Evolutionary conservation across 2,797 vertebrate species (phyloP), one percentile per base, ranked within the genome.

Genomic region (Pagetopsis macropterus): DNA sequence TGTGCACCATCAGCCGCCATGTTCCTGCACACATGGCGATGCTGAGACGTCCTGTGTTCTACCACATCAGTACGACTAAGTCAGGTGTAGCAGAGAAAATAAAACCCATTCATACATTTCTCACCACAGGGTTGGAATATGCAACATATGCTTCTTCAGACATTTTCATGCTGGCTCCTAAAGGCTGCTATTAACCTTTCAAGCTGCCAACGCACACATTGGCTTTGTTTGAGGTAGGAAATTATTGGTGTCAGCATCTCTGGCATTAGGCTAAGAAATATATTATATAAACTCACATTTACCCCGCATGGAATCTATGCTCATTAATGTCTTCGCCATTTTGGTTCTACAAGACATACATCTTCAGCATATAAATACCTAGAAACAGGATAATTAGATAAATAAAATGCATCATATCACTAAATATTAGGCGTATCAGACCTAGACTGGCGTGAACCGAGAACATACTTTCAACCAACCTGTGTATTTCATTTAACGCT

Each of bases 211-310:
- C 40, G 15, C 56, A 74, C 72, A 85, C 78, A 73, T n/a, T 62
- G 64, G 11, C 75, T 83, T 83, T 84, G 84, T 45, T 60, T 62
- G 43, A 72, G 71, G 52, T 54, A 72, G 70, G 58, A 84, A 85
- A 87, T 46, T 19, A 81, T 81, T 41, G n/a, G 63, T 73, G 81
- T 90, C 85, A 88, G 83, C 82, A 75, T 80, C 71, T 84, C 70
- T 81, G 81, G 64, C 60, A 72, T 72, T 81, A 63, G 46, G 64
- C 37, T 78, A 79, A 74, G 84, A 72, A 76, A 60, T 55, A 8
- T 45, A 68, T 87, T 82, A 82, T 58, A 68, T 68, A 75, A 87
- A 76, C 54, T 45, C 45, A 52, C 9, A 67, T 12, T 52, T 46
- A 46, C 60, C 16, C 12, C 65, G 61, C 37, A 41, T 21, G 17